Evolutionary conservation across 2,888 invertebrate species (phyloP), one percentile per base, ranked within the genome.

Genomic region (Cybosia mesomella): DNA sequence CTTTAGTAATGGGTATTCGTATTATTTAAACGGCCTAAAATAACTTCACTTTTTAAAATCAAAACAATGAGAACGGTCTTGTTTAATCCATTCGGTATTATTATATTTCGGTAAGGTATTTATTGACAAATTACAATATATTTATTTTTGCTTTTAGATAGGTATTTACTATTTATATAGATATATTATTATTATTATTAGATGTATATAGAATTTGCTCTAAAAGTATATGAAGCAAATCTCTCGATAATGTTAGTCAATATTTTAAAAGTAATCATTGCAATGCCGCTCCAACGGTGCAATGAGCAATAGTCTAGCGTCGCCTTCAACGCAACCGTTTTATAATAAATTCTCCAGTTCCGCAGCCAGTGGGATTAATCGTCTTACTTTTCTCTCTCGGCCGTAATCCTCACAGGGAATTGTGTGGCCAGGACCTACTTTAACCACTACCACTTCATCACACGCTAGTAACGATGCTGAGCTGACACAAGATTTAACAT

Each of bases 321-420:
- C 88, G 85, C 87, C 83, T 87, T 84, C 85, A 84, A 89, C 84
- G 88, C 88, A 91, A 92, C 87, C 89, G 86, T 90, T 93, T 94
- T 93, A 93, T 93, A 92, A 93, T 93, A 94, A 92, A 93, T 93
- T 93, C 90, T 90, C 90, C 78, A 83, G 88, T 86, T 85, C 87
- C 84, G 87, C 89, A 88, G 89, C 90, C 90, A 86, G 86, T 86
- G 92, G 94, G 92, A 94, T 94, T 94, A 94, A 93, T 94, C 93
- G 93, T 91, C 93, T 93, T 93, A 92, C 92, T 94, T 94, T 93
- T 92, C 92, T 92, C 92, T 92, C 91, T 88, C 87, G 79, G 80
- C 87, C 86, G 86, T 93, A 92, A 94, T 92, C 92, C 93, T 89
- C 89, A 84, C 85, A 87, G 92, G 91, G 92, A 92, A 92, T 93